Evolutionary conservation across 2,797 vertebrate species (phyloP), one percentile per base, ranked within the genome.

Genomic region (Propithecus perrieri): DNA sequence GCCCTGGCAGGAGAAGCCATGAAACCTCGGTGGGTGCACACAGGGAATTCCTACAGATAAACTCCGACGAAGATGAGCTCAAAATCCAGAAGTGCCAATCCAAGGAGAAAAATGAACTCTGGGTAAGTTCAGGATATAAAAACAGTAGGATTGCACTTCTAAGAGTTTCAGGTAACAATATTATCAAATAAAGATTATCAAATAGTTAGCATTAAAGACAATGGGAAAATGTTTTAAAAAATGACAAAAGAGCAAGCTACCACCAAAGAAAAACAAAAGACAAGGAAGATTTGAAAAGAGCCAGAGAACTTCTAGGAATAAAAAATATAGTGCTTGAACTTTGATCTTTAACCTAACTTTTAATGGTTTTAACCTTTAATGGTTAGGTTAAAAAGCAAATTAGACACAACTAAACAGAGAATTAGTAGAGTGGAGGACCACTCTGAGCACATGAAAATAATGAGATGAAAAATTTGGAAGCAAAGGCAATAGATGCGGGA

Each of bases 401-500:
- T 6, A 12, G 74, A 72, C 22, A 46, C 55, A 81, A 5, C 18
- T 2, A 72, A 24, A 2, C 6, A 57, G 88, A 67, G n/a, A 55
- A 63, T 38, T 15, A 10, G 41, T 28, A 15, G 59, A 53, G 30
- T 38, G 65, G 35, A 79, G 24, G 48, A 8, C 24, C 6, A 10
- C 5, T 24, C 28, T 20, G 65, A 20, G 18, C 53, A 12, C 22
- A 7, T 2, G 26, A 61, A 28, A 17, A 1, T 12, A 18, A 38
- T 43, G 30, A 72, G 20, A 11, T 2, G 14, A 18, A 17, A n/a
- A 18, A 24, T 3, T 28, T 9, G 24, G 48, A 50, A 48, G 33
- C 55, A 46, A 48, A 38, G 22, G 13, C 20, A 30, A 11, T 7
- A 30, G 28, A 4, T 8, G 67, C 0, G 1, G 72, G 12, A n/a